phyloP scores from a whole-genome alignment of 1,140 invertebrate genomes.

The Ericerus pela region DNA sequence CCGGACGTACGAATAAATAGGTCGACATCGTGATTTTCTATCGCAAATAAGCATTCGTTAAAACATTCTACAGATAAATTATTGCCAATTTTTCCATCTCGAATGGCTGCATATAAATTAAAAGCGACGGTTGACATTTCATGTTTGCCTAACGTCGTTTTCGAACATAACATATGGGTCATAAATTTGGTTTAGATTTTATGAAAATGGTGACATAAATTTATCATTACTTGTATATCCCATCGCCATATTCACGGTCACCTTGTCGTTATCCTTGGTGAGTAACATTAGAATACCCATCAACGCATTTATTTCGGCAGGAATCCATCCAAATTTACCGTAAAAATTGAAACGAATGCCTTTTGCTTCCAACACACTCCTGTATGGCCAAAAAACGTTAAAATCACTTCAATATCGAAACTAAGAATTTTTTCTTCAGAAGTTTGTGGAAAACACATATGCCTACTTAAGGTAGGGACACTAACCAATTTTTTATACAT shows the following conservation, averaged over 20 bases:
- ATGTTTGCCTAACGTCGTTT: neutral
- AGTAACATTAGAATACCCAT: neutral
- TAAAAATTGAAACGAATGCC: neutral
- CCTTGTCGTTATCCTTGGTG: neutral
- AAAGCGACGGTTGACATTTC: neutral
- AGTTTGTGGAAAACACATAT: neutral
- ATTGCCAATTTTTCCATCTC: neutral
- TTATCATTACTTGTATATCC: neutral
- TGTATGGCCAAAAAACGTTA: neutral
- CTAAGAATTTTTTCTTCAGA: neutral
- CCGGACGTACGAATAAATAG: neutral
- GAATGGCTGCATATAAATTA: neutral
- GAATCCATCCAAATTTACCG: neutral
- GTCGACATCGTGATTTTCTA: neutral
- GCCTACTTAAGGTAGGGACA: neutral
- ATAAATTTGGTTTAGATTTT: no score
- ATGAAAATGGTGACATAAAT: no score
- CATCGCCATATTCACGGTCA: neutral
- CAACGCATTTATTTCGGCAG: neutral
- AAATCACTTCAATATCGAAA: neutral
- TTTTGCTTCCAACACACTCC: neutral
- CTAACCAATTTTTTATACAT: slow-evolving; percentile 4
- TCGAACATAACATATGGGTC: neutral
- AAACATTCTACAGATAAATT: neutral
- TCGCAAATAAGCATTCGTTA: neutral